Evolutionary conservation across 2,888 invertebrate genomes (phyloP).

Genomic region (Beris morrisii): DNA sequence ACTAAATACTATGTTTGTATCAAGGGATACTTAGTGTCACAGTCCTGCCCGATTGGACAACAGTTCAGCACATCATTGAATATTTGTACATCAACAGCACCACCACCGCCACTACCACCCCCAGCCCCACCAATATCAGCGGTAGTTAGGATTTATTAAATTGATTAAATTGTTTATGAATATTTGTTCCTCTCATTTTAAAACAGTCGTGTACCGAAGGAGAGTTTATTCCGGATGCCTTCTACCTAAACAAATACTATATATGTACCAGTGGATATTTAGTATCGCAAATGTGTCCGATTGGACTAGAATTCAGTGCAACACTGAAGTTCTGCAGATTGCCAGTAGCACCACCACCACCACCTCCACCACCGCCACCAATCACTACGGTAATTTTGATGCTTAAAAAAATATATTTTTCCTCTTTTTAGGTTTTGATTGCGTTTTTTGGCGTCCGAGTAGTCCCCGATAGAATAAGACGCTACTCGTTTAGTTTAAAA

Average conservation of each 20-base stretch:
- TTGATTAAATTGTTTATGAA: too few species aligned
- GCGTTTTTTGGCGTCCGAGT: too few species aligned
- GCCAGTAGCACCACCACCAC: background rate
- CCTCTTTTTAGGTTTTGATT: too few species aligned
- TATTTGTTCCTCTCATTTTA: too few species aligned
- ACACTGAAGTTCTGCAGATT: background rate
- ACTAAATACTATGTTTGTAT: slow-evolving; percentile 11
- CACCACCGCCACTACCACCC: background rate
- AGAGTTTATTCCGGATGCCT: too few species aligned
- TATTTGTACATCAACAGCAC: background rate
- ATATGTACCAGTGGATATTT: slow-evolving; percentile 14
- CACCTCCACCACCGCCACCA: slow-evolving; percentile 1
- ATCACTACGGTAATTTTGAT: background rate
- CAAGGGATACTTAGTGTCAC: background rate
- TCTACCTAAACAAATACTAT: background rate
- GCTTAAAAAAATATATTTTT: too few species aligned
- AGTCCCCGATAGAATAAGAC: too few species aligned
- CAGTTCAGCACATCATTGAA: slow-evolving; percentile 5
- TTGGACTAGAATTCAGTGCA: slow-evolving; percentile 4
- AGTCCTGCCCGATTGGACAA: slow-evolving; percentile 17
- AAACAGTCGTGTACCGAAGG: too few species aligned
- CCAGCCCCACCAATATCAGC: background rate
- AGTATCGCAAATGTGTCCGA: slow-evolving; percentile 6
- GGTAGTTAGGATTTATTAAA: background rate
- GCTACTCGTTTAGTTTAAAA: too few species aligned